Conservation (phyloP, 1,140 invertebrate species). For the Neuroterus valhalla region DNA sequence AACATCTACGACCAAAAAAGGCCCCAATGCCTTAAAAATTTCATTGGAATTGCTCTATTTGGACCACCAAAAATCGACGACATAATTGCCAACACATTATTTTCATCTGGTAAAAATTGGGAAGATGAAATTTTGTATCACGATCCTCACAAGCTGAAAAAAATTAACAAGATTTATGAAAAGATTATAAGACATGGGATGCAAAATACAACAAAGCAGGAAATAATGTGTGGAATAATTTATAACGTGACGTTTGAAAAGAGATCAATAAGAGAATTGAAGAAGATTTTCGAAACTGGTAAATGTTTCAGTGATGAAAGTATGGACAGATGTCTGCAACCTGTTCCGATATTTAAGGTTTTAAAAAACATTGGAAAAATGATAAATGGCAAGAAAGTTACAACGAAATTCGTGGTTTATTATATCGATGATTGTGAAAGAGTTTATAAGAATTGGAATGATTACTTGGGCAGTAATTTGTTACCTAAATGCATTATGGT, state of each 20-base stretch:
- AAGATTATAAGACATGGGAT: background rate
- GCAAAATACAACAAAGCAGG: background rate
- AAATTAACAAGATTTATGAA: conserved; percentile 17
- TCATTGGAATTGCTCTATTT: conserved; percentile 5
- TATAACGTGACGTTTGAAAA: conserved; percentile 7
- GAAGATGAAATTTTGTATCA: background rate
- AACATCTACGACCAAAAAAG: background rate
- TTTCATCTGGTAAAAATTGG: background rate
- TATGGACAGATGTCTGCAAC: background rate
- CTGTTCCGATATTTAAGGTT: conserved; percentile 13
- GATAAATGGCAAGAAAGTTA: background rate
- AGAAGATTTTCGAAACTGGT: background rate
- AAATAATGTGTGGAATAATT: conserved; percentile 31
- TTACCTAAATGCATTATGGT: background rate
- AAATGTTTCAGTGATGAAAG: conserved; percentile 7
- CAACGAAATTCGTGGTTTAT: background rate
- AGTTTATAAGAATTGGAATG: conserved; percentile 2
- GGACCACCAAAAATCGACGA: conserved; percentile 1
- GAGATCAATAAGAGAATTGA: background rate
- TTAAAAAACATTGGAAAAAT: background rate
- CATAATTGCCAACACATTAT: background rate
- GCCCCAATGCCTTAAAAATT: background rate
- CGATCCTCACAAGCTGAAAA: background rate
- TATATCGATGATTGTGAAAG: conserved; percentile 18
- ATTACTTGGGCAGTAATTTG: conserved; percentile 3